Conservation (phyloP, 2,113 vertebrate species). For the Psephotus haematonotus region DNA sequence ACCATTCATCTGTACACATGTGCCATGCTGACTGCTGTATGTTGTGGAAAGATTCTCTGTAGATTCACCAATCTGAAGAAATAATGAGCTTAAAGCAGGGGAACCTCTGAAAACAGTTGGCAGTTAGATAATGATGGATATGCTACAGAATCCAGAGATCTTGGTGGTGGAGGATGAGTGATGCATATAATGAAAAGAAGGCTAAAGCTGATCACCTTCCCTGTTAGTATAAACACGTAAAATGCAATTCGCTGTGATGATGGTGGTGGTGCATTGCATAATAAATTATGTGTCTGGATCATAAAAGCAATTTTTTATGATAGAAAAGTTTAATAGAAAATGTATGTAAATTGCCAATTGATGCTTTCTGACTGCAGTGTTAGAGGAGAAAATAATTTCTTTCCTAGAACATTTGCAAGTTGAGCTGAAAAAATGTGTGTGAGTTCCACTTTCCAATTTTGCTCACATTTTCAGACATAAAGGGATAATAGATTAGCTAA, state of each 20-base stretch:
- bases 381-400: slow-evolving; percentile 54
- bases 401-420: slow-evolving; percentile 38
- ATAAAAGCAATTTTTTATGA: slow-evolving; percentile 66
- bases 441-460: slow-evolving; percentile 47
- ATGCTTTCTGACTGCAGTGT: slow-evolving; percentile 49
- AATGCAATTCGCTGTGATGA: slow-evolving; percentile 53
- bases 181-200: slow-evolving; percentile 68
- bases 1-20: slow-evolving; percentile 72
- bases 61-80: slow-evolving; percentile 70
- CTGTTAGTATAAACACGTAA: slow-evolving; percentile 68
- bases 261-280: slow-evolving; percentile 46
- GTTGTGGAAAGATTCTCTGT: slow-evolving; percentile 67
- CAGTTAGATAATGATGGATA: slow-evolving; percentile 79
- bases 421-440: slow-evolving; percentile 46
- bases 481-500: slow-evolving; percentile 44
- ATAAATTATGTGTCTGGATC: slow-evolving; percentile 58
- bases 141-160: slow-evolving; percentile 59
- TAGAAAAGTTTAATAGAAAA: slow-evolving; percentile 62
- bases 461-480: slow-evolving; percentile 32
- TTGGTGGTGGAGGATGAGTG: slow-evolving; percentile 65
- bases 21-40: slow-evolving; percentile 68
- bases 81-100: slow-evolving; percentile 82
- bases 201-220: slow-evolving; percentile 56
- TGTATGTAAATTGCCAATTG: slow-evolving; percentile 51
- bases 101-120: slow-evolving; percentile 77